Conservation (phyloP, 2,888 invertebrate genomes). For the Meliscaeva auricollis region DNA sequence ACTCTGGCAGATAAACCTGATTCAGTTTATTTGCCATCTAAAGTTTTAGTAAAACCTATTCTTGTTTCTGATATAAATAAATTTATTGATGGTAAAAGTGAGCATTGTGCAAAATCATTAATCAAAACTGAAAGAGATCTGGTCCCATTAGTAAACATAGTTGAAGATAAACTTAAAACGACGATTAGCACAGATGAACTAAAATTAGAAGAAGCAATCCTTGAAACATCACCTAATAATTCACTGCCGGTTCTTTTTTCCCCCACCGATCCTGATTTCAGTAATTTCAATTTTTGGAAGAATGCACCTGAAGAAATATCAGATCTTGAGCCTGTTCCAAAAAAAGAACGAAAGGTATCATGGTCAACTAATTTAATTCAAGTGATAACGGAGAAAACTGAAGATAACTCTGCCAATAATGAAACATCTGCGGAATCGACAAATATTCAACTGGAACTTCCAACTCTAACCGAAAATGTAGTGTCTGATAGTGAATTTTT, state of each 20-base stretch:
- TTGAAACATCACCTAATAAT: background rate
- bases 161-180: background rate
- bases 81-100: conserved; percentile 32
- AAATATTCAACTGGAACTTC: conserved; percentile 6
- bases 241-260: conserved; percentile 6
- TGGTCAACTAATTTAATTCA: conserved; percentile 61
- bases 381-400: conserved; percentile 38
- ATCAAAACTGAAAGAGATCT: background rate
- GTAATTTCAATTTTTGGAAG: conserved; percentile 64
- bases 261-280: conserved; percentile 52
- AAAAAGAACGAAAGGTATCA: conserved; percentile 56
- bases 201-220: background rate
- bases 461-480: conserved; percentile 9
- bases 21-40: background rate
- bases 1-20: background rate
- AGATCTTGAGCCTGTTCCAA: conserved; percentile 25
- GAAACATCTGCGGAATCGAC: background rate
- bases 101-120: background rate
- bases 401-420: background rate
- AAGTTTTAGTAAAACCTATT: background rate
- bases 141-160: background rate
- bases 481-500: background rate
- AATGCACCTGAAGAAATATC: conserved; percentile 54
- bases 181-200: background rate
- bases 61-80: background rate